A percentile compares a stretch with the other conserved stretches of the same genome.
Evolutionary conservation across 2,113 vertebrate species (phyloP).

Genomic region (Lota lota): DNA sequence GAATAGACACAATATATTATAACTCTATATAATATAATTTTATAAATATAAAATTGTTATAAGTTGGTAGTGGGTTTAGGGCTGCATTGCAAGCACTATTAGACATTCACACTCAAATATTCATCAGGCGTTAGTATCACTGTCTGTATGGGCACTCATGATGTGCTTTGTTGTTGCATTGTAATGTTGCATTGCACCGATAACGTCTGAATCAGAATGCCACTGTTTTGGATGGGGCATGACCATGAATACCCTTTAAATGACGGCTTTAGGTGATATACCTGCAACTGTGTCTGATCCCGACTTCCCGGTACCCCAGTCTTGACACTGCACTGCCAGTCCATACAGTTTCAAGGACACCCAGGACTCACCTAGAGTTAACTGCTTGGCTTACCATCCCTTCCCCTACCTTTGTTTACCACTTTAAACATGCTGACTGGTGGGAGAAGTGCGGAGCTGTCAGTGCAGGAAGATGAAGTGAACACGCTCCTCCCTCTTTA

Average conservation of each 20-base stretch:
- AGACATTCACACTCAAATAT: too few species aligned
- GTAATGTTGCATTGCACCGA: too few species aligned
- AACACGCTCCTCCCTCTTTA: conserved; percentile 50
- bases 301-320: conserved; percentile 19
- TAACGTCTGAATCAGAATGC: too few species aligned
- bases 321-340: conserved; percentile 39
- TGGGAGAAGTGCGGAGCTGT: conserved; percentile 52
- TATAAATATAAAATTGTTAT: too few species aligned
- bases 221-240: conserved; percentile 8
- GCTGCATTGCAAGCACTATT: too few species aligned
- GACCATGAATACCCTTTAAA: conserved; percentile 22
- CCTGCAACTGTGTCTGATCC: conserved; percentile 15
- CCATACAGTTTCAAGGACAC: conserved; percentile 64
- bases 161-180: too few species aligned
- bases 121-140: too few species aligned
- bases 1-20: too few species aligned
- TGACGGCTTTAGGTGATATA: conserved; percentile 31
- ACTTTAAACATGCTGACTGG: conserved; percentile 69
- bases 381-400: conserved; percentile 29
- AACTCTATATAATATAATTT: too few species aligned
- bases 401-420: conserved; percentile 47
- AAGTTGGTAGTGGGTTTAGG: too few species aligned
- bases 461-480: conserved; percentile 65
- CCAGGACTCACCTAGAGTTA: conserved; percentile 33
- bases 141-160: too few species aligned